Percentiles rank a stretch among this genome's conserved stretches.
Evolutionary conservation across 2,888 invertebrate species (phyloP).

Genomic region (Agapetus fuscipes): DNA sequence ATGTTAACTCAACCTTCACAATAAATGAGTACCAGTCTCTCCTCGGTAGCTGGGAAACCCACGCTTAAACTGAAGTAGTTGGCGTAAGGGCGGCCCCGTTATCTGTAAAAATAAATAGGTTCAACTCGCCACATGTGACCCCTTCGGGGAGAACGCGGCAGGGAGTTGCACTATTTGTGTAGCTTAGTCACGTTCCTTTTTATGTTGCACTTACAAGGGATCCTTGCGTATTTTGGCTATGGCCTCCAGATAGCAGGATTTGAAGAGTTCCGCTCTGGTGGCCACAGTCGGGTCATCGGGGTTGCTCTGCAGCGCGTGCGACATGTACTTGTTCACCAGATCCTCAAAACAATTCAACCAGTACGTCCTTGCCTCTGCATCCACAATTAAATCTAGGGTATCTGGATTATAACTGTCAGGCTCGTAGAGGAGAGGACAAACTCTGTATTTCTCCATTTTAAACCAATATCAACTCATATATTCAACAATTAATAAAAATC

Average conservation of each 20-base stretch:
- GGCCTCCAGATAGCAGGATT: conserved; percentile 71
- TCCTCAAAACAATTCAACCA: conserved; percentile 90
- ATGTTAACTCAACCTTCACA: too few relatives aligned
- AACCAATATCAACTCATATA: too few relatives aligned
- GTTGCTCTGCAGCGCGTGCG: conserved; percentile 64
- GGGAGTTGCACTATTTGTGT: too few relatives aligned
- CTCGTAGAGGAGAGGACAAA: conserved; percentile 70
- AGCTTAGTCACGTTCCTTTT: neutral
- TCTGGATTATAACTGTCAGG: conserved; percentile 80
- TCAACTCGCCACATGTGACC: too few relatives aligned
- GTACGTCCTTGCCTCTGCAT: conserved; percentile 78
- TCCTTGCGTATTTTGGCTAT: conserved; percentile 65
- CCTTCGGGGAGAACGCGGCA: too few relatives aligned
- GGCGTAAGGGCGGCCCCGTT: too few relatives aligned
- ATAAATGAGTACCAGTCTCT: too few relatives aligned
- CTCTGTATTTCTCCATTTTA: conserved; percentile 38
- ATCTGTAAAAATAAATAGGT: too few relatives aligned
- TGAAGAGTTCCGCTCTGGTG: conserved; percentile 72
- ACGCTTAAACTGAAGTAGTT: neutral
- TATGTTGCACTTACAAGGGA: conserved; percentile 57
- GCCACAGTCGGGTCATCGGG: conserved; percentile 60
- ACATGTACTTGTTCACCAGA: conserved; percentile 75
- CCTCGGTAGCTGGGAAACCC: too few relatives aligned
- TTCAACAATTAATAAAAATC: too few relatives aligned
- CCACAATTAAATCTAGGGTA: conserved; percentile 79